phyloP scores from a whole-genome alignment of 2,888 invertebrate species.

The Tenthredo livida region DNA sequence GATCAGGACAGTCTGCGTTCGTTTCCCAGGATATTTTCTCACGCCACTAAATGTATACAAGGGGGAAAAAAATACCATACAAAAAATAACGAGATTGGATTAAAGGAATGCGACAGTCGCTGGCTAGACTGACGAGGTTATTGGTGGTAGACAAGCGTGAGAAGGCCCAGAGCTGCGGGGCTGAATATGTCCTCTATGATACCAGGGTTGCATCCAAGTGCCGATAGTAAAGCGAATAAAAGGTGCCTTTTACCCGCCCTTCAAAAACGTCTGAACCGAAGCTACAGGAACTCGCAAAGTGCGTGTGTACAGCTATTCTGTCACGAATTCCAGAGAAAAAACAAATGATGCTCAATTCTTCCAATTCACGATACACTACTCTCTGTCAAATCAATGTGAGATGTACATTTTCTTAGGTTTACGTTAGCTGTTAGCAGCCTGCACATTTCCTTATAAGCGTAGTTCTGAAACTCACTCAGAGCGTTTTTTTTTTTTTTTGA shows the following conservation, averaged over 20 bases:
- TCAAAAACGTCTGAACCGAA: background rate
- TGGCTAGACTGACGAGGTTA: background rate
- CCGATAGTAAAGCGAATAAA: slow-evolving; percentile 51
- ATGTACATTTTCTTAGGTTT: no score
- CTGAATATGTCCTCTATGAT: slow-evolving; percentile 63
- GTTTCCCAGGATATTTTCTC: slow-evolving; percentile 42
- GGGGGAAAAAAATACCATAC: background rate
- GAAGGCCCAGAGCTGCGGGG: slow-evolving; percentile 69
- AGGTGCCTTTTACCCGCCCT: background rate
- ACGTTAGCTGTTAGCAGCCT: no score
- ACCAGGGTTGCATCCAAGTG: slow-evolving; percentile 66
- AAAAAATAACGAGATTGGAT: slow-evolving; percentile 34
- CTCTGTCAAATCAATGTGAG: no score
- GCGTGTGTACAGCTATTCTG: background rate
- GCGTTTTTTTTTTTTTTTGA: no score
- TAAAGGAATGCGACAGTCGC: slow-evolving; percentile 24
- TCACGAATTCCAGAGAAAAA: background rate
- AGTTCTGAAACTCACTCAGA: no score
- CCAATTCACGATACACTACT: no score
- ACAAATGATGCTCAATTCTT: no score
- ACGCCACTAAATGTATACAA: background rate
- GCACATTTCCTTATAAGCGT: no score
- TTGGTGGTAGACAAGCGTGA: slow-evolving; percentile 64
- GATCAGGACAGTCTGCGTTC: background rate
- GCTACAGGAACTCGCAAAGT: background rate